Evolutionary conservation across 1,140 invertebrate species (phyloP).

Genomic region (Dufourea novaeangliae): DNA sequence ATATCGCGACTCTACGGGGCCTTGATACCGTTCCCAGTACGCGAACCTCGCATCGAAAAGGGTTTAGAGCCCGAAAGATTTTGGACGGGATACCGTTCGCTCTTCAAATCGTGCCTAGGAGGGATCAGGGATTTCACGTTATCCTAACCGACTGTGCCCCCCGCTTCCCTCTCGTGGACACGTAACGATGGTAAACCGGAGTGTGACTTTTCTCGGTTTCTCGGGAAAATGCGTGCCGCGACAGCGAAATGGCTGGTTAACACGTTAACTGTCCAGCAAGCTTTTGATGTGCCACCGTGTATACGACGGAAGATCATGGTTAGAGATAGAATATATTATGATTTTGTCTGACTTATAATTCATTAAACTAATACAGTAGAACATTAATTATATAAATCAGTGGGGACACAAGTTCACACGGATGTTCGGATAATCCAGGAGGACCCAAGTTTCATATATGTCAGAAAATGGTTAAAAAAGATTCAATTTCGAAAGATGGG

Average conservation of each 20-base stretch:
- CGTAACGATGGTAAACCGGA: conserved; percentile 6
- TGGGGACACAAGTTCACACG: too few species aligned
- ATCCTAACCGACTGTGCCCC: background rate
- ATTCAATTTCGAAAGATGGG: too few species aligned
- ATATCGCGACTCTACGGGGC: conserved; percentile 10
- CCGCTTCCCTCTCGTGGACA: too few species aligned
- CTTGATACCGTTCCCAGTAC: background rate
- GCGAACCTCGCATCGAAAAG: conserved; percentile 3
- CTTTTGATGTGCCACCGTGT: too few species aligned
- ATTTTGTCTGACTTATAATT: too few species aligned
- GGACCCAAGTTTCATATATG: too few species aligned
- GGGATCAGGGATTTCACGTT: background rate
- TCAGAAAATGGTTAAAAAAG: too few species aligned
- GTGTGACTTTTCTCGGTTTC: background rate
- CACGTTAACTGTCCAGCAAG: background rate
- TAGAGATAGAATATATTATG: too few species aligned
- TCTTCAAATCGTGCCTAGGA: background rate
- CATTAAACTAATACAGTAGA: too few species aligned
- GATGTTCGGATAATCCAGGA: too few species aligned
- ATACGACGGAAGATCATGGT: too few species aligned
- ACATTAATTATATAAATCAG: too few species aligned
- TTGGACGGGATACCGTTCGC: conserved; percentile 2
- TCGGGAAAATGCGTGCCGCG: background rate
- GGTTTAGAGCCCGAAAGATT: conserved; percentile 3
- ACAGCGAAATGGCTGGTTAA: background rate